Percentiles rank a stretch among this genome's conserved stretches.
Evolutionary conservation across 1,140 invertebrate genomes (phyloP).

Genomic region (Magallana angulata): DNA sequence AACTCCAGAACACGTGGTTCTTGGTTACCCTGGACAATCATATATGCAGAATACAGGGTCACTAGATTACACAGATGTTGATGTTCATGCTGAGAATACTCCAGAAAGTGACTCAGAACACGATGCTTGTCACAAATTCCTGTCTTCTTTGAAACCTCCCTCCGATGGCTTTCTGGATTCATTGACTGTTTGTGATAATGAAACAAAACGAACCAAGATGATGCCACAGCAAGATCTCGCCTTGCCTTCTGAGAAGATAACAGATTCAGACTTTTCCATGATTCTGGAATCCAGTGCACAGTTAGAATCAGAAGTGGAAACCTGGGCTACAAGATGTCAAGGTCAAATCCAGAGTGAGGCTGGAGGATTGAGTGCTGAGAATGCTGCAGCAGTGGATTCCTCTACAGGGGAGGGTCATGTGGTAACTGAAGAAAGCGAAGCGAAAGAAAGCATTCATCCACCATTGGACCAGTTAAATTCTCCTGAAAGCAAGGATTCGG

Average conservation of each 20-base stretch:
- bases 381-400: not conserved
- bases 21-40: constrained; percentile 10
- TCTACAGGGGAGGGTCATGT: not conserved
- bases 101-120: constrained; percentile 24
- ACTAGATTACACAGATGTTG: not conserved
- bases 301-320: not conserved
- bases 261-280: not conserved
- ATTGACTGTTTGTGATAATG: not conserved
- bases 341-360: not conserved
- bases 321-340: constrained; percentile 3
- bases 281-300: not conserved
- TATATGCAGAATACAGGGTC: not conserved
- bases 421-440: not conserved
- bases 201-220: constrained; percentile 3
- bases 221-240: not conserved
- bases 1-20: not conserved
- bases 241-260: not conserved
- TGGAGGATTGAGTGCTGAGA: not conserved
- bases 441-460: not conserved
- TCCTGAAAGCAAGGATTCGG: not conserved
- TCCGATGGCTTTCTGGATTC: constrained; percentile 12
- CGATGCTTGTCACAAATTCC: constrained; percentile 24
- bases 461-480: not conserved
- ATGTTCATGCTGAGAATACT: not conserved
- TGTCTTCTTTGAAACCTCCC: constrained; percentile 1